Conservation (phyloP, 2,888 invertebrate genomes). For the Baronia brevicornis region DNA sequence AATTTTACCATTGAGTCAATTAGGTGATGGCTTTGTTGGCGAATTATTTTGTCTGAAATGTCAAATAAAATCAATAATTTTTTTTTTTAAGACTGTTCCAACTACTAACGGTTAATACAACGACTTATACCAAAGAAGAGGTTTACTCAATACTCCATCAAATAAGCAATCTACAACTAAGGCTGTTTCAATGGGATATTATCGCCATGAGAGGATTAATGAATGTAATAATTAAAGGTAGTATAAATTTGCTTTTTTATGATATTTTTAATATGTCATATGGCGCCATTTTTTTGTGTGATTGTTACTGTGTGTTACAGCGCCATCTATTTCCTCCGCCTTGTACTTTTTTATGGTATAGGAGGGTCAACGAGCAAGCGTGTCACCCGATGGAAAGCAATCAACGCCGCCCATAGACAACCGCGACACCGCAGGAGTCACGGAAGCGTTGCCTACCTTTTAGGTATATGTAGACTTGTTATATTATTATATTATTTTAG, state of each 20-base stretch:
- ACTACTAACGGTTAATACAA: slow-evolving; percentile 30
- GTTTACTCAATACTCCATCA: slow-evolving; percentile 38
- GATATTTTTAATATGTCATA: not conserved
- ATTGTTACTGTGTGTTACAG: too few species aligned
- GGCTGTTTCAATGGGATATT: slow-evolving; percentile 48
- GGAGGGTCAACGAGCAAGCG: not conserved
- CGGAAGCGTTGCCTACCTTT: too few species aligned
- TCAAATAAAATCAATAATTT: not conserved
- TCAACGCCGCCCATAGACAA: too few species aligned
- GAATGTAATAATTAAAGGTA: slow-evolving; percentile 29
- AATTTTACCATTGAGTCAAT: not conserved
- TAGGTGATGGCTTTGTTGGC: not conserved
- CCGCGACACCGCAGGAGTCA: too few species aligned
- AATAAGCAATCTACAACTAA: slow-evolving; percentile 37
- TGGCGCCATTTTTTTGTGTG: not conserved
- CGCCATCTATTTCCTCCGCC: too few species aligned
- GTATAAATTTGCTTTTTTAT: not conserved
- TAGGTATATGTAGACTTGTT: too few species aligned
- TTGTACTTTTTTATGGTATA: not conserved
- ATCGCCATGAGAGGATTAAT: slow-evolving; percentile 28
- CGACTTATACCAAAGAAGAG: slow-evolving; percentile 30
- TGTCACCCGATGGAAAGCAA: too few species aligned
- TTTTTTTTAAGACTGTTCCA: slow-evolving; percentile 34
- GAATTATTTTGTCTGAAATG: not conserved
- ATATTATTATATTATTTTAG: too few species aligned